These are phyloP conservation scores for Parasteatoda lunata DNA, from an alignment of 2,888 invertebrate genomes.

Conservation along the genomic window DNA sequence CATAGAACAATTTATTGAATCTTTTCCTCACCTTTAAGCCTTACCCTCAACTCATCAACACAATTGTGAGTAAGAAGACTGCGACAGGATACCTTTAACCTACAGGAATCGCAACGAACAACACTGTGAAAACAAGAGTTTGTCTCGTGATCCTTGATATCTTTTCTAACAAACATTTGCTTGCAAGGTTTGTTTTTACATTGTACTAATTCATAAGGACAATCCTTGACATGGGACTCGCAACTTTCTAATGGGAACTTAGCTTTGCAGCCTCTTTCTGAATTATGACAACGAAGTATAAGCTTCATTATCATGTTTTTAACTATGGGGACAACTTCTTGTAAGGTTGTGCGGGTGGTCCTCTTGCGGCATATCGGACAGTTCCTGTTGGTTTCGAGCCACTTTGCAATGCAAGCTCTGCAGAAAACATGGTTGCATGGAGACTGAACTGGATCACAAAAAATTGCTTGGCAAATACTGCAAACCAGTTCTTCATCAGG, in stretches of 20 bases:
- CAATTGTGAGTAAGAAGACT: slow-evolving; percentile 38
- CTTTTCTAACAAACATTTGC: slow-evolving; percentile 23
- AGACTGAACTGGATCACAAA: slow-evolving; percentile 62
- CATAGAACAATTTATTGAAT: not conserved
- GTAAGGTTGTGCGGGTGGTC: slow-evolving; percentile 2
- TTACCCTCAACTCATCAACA: slow-evolving; percentile 32
- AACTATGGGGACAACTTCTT: slow-evolving; percentile 48
- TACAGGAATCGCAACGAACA: slow-evolving; percentile 35
- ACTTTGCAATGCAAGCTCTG: slow-evolving; percentile 43
- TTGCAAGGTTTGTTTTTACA: slow-evolving; percentile 46
- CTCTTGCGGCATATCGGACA: slow-evolving; percentile 66
- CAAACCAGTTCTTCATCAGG: slow-evolving; percentile 67
- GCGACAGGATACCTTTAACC: slow-evolving; percentile 15
- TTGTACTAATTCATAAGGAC: slow-evolving; percentile 28
- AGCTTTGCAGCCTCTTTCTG: slow-evolving; percentile 27
- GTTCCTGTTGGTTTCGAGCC: slow-evolving; percentile 46
- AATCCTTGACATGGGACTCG: slow-evolving; percentile 41
- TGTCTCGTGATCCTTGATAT: slow-evolving; percentile 36
- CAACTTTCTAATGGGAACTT: slow-evolving; percentile 47
- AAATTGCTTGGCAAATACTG: slow-evolving; percentile 54
- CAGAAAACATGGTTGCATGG: slow-evolving; percentile 66
- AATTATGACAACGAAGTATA: slow-evolving; percentile 36
- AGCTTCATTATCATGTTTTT: slow-evolving; percentile 61
- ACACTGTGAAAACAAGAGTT: slow-evolving; percentile 29
- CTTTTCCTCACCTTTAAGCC: slow-evolving; percentile 33